Conservation (phyloP, 2,113 vertebrate species). For the Pelmatolapia mariae region DNA sequence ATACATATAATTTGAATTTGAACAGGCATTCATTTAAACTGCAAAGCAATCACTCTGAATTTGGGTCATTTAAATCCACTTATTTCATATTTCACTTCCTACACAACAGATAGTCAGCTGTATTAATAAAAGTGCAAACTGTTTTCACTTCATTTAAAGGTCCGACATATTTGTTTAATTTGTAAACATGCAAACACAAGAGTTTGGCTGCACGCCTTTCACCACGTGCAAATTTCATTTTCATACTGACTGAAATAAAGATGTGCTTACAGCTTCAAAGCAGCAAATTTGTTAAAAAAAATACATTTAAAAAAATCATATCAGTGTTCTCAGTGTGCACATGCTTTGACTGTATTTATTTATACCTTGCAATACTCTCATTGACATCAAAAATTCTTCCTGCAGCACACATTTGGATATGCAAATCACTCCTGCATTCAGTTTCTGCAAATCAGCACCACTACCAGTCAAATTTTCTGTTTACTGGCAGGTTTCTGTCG, state of each 20-base stretch:
- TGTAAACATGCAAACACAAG: neutral
- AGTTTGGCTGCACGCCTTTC: neutral
- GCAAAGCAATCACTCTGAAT: neutral
- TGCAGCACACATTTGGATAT: constrained; percentile 1
- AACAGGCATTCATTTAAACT: neutral
- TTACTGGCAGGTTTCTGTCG: neutral
- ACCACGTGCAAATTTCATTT: neutral
- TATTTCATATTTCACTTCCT: neutral
- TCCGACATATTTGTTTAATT: neutral
- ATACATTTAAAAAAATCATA: neutral
- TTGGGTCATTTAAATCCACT: neutral
- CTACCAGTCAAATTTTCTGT: neutral
- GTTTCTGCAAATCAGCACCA: neutral
- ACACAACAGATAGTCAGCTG: neutral
- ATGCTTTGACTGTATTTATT: neutral
- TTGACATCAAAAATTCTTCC: neutral
- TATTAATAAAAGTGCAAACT: neutral
- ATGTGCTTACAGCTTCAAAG: neutral
- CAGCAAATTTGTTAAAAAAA: neutral
- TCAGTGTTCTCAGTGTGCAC: neutral
- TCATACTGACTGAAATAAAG: neutral
- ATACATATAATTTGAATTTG: neutral
- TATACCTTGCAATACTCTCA: neutral
- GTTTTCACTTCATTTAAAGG: neutral
- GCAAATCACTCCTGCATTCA: neutral